Percentiles rank a stretch among this genome's conserved stretches.
Conservation (phyloP, 2,797 vertebrate genomes). For the Erethizon dorsatum region DNA sequence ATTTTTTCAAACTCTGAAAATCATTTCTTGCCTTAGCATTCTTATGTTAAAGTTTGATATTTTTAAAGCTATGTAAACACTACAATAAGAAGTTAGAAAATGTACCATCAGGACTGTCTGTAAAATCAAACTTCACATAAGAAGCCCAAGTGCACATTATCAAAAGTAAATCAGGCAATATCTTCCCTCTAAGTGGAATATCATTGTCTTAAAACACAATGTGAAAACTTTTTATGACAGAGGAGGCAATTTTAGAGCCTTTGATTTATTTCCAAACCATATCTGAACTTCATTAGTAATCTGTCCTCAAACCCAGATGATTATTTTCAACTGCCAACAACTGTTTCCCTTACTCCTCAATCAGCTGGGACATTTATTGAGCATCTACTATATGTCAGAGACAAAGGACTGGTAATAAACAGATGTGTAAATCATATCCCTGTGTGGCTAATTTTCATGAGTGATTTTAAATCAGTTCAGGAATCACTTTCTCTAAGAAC, state of each 20-base stretch:
- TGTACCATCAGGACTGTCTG: neutral
- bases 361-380: neutral
- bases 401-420: neutral
- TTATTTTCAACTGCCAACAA: neutral
- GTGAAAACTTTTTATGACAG: neutral
- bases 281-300: neutral
- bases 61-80: neutral
- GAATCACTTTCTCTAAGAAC: neutral
- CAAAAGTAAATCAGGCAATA: neutral
- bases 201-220: slow-evolving; percentile 1
- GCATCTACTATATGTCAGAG: neutral
- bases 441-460: neutral
- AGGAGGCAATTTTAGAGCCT: neutral
- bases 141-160: neutral
- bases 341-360: neutral
- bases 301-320: neutral
- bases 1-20: neutral
- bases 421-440: neutral
- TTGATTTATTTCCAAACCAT: neutral
- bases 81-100: neutral
- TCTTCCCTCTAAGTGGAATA: neutral
- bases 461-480: neutral
- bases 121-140: neutral
- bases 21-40: neutral
- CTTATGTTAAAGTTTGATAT: neutral